A percentile compares a stretch with the other conserved stretches of the same genome.
phyloP scores from a whole-genome alignment of 2,797 vertebrate genomes.

The Amblyopsis hoosieri region DNA sequence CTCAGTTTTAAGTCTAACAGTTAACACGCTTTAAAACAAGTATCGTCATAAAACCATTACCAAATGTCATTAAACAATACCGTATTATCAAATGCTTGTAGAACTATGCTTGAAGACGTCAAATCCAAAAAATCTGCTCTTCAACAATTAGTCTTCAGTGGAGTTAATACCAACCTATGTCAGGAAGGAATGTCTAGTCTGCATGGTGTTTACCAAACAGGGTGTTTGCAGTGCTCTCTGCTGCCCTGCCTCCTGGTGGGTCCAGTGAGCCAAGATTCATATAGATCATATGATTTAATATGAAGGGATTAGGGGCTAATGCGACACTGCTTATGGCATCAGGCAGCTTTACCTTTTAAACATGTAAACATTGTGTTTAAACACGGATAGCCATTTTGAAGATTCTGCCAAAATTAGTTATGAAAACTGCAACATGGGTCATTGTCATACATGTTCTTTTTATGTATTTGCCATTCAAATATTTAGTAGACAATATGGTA shows the following conservation, averaged over 20 bases:
- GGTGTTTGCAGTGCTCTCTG: conserved; percentile 28
- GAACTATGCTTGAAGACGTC: not conserved
- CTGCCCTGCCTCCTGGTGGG: conserved; percentile 35
- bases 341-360: conserved; percentile 66
- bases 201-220: conserved; percentile 20
- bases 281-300: conserved; percentile 80
- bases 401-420: conserved; percentile 36
- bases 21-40: too few relatives aligned
- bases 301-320: conserved; percentile 70
- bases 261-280: conserved; percentile 57
- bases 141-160: not conserved
- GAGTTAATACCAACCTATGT: conserved; percentile 24
- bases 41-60: too few relatives aligned
- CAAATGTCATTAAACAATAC: too few relatives aligned
- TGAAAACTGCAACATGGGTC: conserved; percentile 10
- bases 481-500: not conserved
- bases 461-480: not conserved
- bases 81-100: conserved; percentile 2
- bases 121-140: conserved; percentile 5
- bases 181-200: conserved; percentile 21
- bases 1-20: too few relatives aligned
- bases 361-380: conserved; percentile 74
- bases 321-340: conserved; percentile 64
- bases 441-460: not conserved
- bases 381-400: conserved; percentile 49